A percentile compares a stretch with the other conserved stretches of the same genome.
These are phyloP conservation scores for Galeopsomyia nigrocyanea DNA, from an alignment of 2,888 invertebrate genomes.

Conservation along the genomic window DNA sequence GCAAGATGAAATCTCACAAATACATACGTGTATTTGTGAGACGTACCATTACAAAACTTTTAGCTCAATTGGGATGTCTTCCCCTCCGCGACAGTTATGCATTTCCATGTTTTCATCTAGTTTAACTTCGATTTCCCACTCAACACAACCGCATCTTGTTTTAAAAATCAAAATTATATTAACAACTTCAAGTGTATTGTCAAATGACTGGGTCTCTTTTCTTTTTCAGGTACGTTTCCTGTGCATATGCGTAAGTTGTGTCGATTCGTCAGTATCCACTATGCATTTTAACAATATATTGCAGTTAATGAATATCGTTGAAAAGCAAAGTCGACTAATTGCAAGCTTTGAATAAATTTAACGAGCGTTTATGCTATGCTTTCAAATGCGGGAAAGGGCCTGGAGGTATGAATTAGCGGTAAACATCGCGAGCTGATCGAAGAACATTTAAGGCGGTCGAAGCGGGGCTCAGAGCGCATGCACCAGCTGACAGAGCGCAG, in stretches of 20 bases:
- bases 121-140: too few relatives aligned
- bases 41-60: neutral
- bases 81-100: conserved; percentile 1
- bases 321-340: conserved; percentile 20
- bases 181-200: neutral
- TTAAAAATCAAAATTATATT: too few relatives aligned
- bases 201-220: conserved; percentile 2
- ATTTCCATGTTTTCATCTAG: neutral
- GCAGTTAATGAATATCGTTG: neutral
- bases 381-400: conserved; percentile 9
- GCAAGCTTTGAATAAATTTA: too few relatives aligned
- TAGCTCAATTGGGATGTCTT: conserved; percentile 9
- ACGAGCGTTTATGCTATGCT: neutral
- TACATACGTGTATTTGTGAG: too few relatives aligned
- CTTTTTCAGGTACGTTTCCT: conserved; percentile 32
- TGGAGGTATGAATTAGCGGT: too few relatives aligned
- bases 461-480: conserved; percentile 55
- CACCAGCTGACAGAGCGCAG: conserved; percentile 38
- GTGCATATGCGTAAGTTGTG: neutral
- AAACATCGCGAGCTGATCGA: too few relatives aligned
- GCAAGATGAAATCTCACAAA: too few relatives aligned
- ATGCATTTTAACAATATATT: too few relatives aligned
- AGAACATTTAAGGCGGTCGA: neutral
- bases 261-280: neutral
- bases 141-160: too few relatives aligned